Percentiles rank a stretch among this genome's conserved stretches.
These are phyloP conservation scores for Neotragus moschatus DNA, from an alignment of 2,113 vertebrate species.

Conservation along the genomic window DNA sequence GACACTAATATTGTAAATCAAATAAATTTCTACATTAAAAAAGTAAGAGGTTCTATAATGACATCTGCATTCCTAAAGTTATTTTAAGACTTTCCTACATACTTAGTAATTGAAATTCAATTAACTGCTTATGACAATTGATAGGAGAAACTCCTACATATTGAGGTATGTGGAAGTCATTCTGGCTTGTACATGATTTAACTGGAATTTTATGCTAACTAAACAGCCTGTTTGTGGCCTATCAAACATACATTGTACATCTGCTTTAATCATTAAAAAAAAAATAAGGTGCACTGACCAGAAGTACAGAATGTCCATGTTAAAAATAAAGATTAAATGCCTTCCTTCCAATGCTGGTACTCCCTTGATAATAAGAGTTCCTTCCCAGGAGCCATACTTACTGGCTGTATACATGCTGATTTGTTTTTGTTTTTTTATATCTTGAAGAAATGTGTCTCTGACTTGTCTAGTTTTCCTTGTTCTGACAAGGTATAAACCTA, in stretches of 20 bases:
- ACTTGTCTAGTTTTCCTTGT: background rate
- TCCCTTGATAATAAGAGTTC: background rate
- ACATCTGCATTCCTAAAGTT: constrained; percentile 67
- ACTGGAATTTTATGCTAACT: background rate
- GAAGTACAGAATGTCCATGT: background rate
- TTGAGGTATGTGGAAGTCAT: background rate
- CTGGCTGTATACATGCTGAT: background rate
- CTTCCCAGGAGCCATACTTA: background rate
- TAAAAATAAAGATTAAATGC: background rate
- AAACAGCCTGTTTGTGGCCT: background rate
- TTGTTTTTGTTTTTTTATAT: background rate
- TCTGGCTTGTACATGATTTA: background rate
- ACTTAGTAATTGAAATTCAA: constrained; percentile 69
- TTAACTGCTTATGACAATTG: background rate
- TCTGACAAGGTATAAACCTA: background rate
- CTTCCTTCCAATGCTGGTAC: background rate
- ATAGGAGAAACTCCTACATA: background rate
- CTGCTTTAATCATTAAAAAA: background rate
- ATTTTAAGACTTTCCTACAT: constrained; percentile 74
- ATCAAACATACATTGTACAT: background rate
- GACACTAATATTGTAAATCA: background rate
- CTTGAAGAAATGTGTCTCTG: background rate
- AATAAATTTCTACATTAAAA: background rate
- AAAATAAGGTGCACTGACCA: background rate
- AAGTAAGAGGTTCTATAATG: constrained; percentile 41